Conservation (phyloP, 2,113 vertebrate genomes). For the Bubo bubo region DNA sequence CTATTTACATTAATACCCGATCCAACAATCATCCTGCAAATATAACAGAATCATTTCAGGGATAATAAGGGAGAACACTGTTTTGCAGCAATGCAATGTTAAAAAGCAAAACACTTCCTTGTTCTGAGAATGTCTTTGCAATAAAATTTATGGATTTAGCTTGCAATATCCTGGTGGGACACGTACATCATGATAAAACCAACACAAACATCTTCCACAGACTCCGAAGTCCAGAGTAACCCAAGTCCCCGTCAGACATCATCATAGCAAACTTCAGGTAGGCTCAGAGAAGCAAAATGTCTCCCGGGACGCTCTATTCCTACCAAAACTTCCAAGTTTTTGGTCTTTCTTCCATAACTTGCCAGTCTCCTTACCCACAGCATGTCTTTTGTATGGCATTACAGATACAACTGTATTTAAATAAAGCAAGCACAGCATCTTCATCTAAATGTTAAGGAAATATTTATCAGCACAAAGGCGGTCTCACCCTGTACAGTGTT, state of each 20-base stretch:
- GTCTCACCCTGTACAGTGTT: background rate
- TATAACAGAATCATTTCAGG: background rate
- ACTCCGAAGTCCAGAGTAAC: background rate
- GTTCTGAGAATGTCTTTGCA: background rate
- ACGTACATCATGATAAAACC: background rate
- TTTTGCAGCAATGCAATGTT: background rate
- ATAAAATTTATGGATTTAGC: background rate
- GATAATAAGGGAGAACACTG: background rate
- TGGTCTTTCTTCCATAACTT: background rate
- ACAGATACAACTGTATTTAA: background rate
- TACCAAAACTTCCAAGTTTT: background rate
- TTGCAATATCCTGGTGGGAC: background rate
- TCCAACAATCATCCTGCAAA: background rate
- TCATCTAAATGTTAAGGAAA: conserved; percentile 14
- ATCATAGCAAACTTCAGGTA: background rate
- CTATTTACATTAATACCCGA: background rate
- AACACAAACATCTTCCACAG: background rate
- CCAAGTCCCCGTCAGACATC: background rate
- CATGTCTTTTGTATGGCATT: background rate
- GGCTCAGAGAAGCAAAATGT: background rate
- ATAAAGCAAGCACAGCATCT: conserved; percentile 3
- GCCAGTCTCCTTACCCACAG: background rate
- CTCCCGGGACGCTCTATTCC: background rate
- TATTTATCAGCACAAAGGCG: conserved; percentile 26
- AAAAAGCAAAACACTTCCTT: background rate